Evolutionary conservation across 2,113 vertebrate genomes (phyloP), one percentile per base, ranked within the genome.

Genomic region (Silurus glanis): DNA sequence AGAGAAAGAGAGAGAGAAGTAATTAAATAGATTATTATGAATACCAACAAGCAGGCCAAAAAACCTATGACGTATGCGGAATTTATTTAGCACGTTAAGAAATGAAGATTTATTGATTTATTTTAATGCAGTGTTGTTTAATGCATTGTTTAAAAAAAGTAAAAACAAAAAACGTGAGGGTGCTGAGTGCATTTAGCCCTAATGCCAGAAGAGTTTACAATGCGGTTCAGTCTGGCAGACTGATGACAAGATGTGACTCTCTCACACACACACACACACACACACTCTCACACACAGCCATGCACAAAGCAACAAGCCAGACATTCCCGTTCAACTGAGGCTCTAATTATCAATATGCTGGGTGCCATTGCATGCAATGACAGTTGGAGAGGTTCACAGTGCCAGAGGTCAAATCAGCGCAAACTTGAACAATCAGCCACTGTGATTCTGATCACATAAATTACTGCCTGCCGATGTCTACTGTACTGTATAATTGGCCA

Each of bases 291-390:
- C 19, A 23, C 10, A 78, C 19, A 88, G 62, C 71, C 82, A 71
- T 62, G 72, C 55, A 55, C 13, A 62, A n/a, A 59, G 55, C 82
- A 87, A 82, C 25, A 72, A 28, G 13, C 14, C 61, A 84, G 53
- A 69, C 23, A 10, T 28, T 55, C 64, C 75, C 71, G 17, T 83
- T 78, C 64, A 47, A 69, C 66, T 21, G n/a, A 45, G 10, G n/a
- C 64, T 45, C 61, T 86, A 86, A 81, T 89, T 89, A 86, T n/a
- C 67, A 75, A n/a, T 64, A 55, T 80, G 58, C 66, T 80, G 66
- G 37, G 67, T 84, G 74, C 45, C 23, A 80, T 28, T 80, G 21
- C 61, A 56, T 80, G 67, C 76, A 61, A 58, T 87, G 25, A 66
- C 67, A 75, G 37, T 84, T 51, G 56, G 64, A 84, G 7, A 28